These are phyloP conservation scores for Rhinella marina DNA, from an alignment of 2,797 vertebrate genomes.

Conservation along the genomic window DNA sequence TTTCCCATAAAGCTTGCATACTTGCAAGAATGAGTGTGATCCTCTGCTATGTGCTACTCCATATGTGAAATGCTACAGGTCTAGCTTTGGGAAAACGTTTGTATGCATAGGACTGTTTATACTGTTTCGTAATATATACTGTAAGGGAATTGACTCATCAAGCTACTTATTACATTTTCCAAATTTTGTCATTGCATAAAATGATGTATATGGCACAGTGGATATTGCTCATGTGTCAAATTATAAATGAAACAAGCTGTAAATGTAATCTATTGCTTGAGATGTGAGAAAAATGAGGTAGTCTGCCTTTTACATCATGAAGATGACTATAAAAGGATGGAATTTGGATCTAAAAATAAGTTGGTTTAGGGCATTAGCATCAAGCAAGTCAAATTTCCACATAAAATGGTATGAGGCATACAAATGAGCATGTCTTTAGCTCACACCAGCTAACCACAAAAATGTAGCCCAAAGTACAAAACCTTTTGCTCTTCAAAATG, in stretches of 20 bases:
- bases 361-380: slow-evolving; percentile 32
- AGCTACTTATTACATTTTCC: neutral
- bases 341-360: slow-evolving; percentile 55
- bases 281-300: slow-evolving; percentile 6
- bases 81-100: neutral
- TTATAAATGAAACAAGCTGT: neutral
- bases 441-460: slow-evolving; percentile 56
- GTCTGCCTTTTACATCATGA: slow-evolving; percentile 32
- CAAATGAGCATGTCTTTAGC: slow-evolving; percentile 44
- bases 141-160: neutral
- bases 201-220: neutral
- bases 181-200: neutral
- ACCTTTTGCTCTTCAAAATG: slow-evolving; percentile 45
- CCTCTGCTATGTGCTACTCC: neutral
- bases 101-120: neutral
- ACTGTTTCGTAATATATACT: neutral
- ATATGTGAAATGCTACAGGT: neutral
- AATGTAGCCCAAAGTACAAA: slow-evolving; percentile 52
- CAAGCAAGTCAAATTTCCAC: slow-evolving; percentile 47
- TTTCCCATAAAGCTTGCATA: no score
- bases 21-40: no score
- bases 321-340: slow-evolving; percentile 51
- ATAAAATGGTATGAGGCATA: slow-evolving; percentile 55
- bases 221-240: neutral
- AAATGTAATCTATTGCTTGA: slow-evolving; percentile 1